phyloP scores from a whole-genome alignment of 37 sponge, comb jelly and placozoan species.

The Hexactinellida sp. region DNA sequence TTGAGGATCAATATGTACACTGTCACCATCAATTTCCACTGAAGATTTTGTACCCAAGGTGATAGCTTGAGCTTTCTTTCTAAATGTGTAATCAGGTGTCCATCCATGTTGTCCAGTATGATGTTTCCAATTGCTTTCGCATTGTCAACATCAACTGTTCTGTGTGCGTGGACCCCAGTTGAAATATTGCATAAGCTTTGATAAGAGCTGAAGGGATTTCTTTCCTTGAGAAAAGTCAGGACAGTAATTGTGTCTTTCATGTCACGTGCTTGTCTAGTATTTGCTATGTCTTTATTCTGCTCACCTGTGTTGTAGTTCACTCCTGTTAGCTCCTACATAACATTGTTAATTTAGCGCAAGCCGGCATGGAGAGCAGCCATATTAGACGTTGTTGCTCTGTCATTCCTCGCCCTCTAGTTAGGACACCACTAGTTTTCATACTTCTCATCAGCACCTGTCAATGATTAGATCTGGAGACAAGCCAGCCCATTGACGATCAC shows the following conservation, averaged over 20 bases:
- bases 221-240: conserved; percentile 22
- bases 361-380: conserved; percentile 29
- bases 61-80: conserved; percentile 24
- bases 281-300: conserved; percentile 35
- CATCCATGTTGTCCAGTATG: conserved; percentile 24
- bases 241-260: conserved; percentile 35
- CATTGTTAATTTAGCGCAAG: conserved; percentile 24
- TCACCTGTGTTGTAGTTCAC: conserved; percentile 31
- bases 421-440: conserved; percentile 33
- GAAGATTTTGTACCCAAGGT: neutral
- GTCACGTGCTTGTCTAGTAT: conserved; percentile 29
- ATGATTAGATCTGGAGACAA: conserved; percentile 24
- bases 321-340: conserved; percentile 31
- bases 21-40: neutral
- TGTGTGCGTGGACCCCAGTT: conserved; percentile 26
- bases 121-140: conserved; percentile 14
- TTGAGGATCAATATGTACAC: conserved; percentile 25
- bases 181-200: conserved; percentile 20
- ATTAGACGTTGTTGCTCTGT: conserved; percentile 15
- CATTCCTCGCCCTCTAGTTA: conserved; percentile 22
- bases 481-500: conserved; percentile 23
- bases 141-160: neutral
- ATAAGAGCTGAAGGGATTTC: conserved; percentile 27
- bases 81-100: conserved; percentile 24
- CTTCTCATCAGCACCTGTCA: conserved; percentile 36